A percentile compares a stretch with the other conserved stretches of the same genome.
These are phyloP conservation scores for Polymixis flavicincta DNA, from an alignment of 2,888 invertebrate species.

Conservation along the genomic window DNA sequence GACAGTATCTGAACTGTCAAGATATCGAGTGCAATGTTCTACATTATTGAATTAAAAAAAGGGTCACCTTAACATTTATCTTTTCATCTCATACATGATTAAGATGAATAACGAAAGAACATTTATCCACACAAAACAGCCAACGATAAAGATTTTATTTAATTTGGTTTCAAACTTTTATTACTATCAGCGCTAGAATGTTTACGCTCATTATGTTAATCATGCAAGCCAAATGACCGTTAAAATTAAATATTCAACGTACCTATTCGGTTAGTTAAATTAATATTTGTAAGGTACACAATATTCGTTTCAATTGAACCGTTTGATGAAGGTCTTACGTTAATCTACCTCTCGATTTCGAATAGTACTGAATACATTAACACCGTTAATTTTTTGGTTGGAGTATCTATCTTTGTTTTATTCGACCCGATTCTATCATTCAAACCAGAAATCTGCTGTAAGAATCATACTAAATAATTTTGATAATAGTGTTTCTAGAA, in stretches of 20 bases:
- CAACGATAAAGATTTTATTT: not conserved
- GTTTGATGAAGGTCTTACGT: conserved; percentile 41
- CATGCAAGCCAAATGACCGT: conserved; percentile 12
- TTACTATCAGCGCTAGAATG: not conserved
- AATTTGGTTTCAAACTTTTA: not conserved
- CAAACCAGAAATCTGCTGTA: not conserved
- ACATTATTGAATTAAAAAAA: not conserved
- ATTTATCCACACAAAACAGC: not conserved
- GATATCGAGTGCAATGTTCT: not conserved
- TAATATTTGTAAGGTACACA: conserved; percentile 18
- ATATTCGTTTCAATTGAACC: conserved; percentile 28
- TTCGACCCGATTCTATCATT: not conserved
- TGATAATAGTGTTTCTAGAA: not conserved
- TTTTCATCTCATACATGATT: not conserved
- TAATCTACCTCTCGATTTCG: conserved; percentile 36
- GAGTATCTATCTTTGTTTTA: conserved; percentile 28
- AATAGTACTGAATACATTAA: conserved; percentile 36
- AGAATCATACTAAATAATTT: too few species aligned
- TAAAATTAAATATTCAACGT: conserved; percentile 20
- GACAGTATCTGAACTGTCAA: not conserved
- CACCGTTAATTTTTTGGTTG: conserved; percentile 6
- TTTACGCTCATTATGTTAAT: conserved; percentile 32
- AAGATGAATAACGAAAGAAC: not conserved
- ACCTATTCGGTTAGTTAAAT: not conserved
- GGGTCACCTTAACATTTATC: not conserved